Percentiles rank a stretch among this genome's conserved stretches.
Evolutionary conservation across 2,113 vertebrate species (phyloP).

Genomic region (Columba livia): DNA sequence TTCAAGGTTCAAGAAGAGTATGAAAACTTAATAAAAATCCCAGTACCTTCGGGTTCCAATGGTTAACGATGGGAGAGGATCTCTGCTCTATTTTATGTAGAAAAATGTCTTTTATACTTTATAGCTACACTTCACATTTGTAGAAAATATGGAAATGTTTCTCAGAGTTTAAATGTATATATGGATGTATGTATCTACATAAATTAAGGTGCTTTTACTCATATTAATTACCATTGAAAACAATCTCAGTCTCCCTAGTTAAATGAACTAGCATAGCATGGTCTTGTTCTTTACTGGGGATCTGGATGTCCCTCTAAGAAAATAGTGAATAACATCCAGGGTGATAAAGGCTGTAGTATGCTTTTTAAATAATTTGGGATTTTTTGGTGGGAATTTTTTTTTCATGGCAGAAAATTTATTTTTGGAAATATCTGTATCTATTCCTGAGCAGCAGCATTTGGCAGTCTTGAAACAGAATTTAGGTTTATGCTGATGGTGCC

Average conservation of each 20-base stretch:
- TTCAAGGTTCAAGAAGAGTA: background rate
- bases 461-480: background rate
- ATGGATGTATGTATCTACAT: background rate
- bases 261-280: background rate
- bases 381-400: background rate
- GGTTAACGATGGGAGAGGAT: background rate
- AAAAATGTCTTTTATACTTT: background rate
- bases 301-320: background rate
- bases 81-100: background rate
- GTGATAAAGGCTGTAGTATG: background rate
- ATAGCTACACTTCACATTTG: background rate
- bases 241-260: background rate
- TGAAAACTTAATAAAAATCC: background rate
- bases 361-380: background rate
- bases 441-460: slow-evolving; percentile 9
- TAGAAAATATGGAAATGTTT: background rate
- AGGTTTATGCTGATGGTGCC: background rate
- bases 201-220: background rate
- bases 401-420: background rate
- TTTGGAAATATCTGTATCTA: background rate
- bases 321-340: background rate
- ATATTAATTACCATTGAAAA: background rate
- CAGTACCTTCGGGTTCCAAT: background rate
- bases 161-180: background rate
- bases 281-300: background rate